Base-by-base conservation (phyloP, 2,113 vertebrate genomes). In the Nycticorax nycticorax region DNA sequence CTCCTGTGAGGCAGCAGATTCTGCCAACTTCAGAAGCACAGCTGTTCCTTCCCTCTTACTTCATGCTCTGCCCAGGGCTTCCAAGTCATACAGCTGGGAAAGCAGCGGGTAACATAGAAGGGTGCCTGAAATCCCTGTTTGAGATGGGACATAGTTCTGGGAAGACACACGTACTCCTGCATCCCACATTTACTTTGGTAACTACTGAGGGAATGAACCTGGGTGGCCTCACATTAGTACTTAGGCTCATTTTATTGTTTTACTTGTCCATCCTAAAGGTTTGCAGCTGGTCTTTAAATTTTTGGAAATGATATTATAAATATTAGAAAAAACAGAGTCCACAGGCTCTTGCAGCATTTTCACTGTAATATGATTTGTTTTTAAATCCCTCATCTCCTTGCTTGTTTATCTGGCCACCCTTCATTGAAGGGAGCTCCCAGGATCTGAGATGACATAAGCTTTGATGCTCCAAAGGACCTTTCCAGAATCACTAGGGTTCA, bases 281-380 rank as follows among this genome's bases (percentile, higher is more conserved):
- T 94, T 93, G 74, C 92, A 90, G 93, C 77, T 97, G 93, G 80
- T 79, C 71, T 91, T 91, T 47, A 88, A 62, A 73, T 79, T 92
- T 93, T 92, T 92, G 59, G 91, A 94, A 92, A 88, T 89, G 28
- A 13, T 91, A 74, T 75, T 89, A 76, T 85, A 97, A 91, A 91
- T 97, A 91, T 35, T 63, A 80, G 69, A 96, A 93, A 85, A 83
- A 89, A 80, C 41, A 43, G 59, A 56, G 41, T 71, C 53, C 37
- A 69, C 23, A 59, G 81, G 10, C 50, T 89, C 45, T 91, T 89
- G 53, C 32, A 73, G 45, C 37, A 14, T 59, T 94, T 85, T 92
- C 50, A 50, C 26, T 83, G 22, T 39, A 50, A 47, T 60, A 22
- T 23, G 5, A 79, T 69, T 93, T 85, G 57, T 85, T 85, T 87